Evolutionary conservation across 2,113 vertebrate genomes (phyloP).

Genomic region (Dryoscopus gambensis): DNA sequence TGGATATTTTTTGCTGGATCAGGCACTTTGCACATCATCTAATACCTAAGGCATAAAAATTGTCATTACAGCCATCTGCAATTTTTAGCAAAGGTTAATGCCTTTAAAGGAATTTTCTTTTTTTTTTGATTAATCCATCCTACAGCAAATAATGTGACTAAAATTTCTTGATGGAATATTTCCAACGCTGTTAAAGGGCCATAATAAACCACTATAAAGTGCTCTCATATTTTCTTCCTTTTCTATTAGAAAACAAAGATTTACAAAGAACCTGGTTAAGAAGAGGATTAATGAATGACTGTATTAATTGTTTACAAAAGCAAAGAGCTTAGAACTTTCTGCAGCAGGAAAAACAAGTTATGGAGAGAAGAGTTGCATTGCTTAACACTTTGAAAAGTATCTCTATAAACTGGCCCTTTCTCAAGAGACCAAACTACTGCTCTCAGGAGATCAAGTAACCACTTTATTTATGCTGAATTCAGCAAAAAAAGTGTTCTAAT

Average conservation of each 20-base stretch:
- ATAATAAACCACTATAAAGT: not conserved
- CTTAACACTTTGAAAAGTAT: not conserved
- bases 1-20: slow-evolving; percentile 22
- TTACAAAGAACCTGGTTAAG: not conserved
- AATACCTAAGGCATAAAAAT: slow-evolving; percentile 11
- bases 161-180: not conserved
- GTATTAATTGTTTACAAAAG: not conserved
- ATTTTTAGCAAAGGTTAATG: slow-evolving; percentile 33
- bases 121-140: not conserved
- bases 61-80: not conserved
- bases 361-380: not conserved
- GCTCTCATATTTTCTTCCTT: not conserved
- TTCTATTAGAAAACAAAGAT: not conserved
- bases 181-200: not conserved
- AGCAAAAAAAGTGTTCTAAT: not conserved
- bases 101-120: not conserved
- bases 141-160: not conserved
- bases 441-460: not conserved
- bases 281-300: not conserved
- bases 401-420: not conserved
- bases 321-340: not conserved
- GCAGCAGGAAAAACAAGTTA: not conserved
- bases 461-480: not conserved
- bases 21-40: not conserved
- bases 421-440: not conserved